Evolutionary conservation across 2,888 invertebrate species (phyloP).

Genomic region (Ennomos erosarius): DNA sequence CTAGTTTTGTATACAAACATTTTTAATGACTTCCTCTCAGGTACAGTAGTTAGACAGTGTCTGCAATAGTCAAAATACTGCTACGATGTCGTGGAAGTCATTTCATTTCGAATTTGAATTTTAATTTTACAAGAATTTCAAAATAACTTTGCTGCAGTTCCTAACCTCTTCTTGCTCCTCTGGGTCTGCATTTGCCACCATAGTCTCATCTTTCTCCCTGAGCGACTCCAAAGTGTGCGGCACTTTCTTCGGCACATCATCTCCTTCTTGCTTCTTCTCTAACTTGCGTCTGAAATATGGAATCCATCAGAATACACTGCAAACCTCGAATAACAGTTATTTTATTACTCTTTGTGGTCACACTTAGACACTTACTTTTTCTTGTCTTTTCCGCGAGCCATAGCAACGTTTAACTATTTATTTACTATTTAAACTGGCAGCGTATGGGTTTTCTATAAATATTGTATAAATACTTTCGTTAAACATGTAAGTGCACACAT

Average conservation of each 20-base stretch:
- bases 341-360: too few species aligned
- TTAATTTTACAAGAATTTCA: too few species aligned
- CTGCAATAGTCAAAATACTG: too few species aligned
- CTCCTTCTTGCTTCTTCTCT: conserved; percentile 80
- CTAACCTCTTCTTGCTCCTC: conserved; percentile 91
- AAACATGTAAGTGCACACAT: conserved; percentile 10
- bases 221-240: conserved; percentile 98
- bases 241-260: conserved; percentile 76
- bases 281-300: conserved; percentile 68
- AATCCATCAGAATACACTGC: conserved; percentile 23
- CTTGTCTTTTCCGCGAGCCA: conserved; percentile 81
- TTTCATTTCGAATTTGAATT: too few species aligned
- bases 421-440: background rate
- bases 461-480: background rate
- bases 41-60: too few species aligned
- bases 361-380: conserved; percentile 81
- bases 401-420: conserved; percentile 43
- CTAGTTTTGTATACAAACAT: too few species aligned
- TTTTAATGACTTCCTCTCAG: too few species aligned
- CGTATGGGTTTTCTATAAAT: background rate
- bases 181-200: conserved; percentile 89
- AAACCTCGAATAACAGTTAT: conserved; percentile 32
- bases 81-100: too few species aligned
- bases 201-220: conserved; percentile 96
- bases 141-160: conserved; percentile 14